Percentiles rank a stretch among this genome's conserved stretches.
Conservation (phyloP, 2,888 invertebrate genomes). For the Caenorhabditis drosophilae region DNA sequence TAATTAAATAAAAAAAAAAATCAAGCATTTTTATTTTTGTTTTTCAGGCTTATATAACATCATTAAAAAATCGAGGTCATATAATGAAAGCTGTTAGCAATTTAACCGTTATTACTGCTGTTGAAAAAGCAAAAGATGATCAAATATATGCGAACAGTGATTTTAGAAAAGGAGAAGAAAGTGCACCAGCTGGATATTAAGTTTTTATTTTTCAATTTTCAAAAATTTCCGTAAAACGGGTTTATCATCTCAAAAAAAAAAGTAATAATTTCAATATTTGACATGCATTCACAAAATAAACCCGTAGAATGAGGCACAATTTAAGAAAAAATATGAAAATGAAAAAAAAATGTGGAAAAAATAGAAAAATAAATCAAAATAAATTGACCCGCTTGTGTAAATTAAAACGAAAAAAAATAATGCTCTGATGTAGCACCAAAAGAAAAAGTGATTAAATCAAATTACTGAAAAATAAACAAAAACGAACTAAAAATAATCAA, state of each 20-base stretch:
- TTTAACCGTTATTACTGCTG: constrained; percentile 60
- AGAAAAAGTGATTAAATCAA: too few species aligned
- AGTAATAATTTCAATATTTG: too few species aligned
- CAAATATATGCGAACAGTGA: constrained; percentile 65
- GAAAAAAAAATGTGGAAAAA: background rate
- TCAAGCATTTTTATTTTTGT: too few species aligned
- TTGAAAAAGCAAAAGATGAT: constrained; percentile 48
- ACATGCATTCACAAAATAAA: too few species aligned
- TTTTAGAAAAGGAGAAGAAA: constrained; percentile 65
- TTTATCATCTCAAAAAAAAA: constrained; percentile 1
- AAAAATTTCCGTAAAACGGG: background rate
- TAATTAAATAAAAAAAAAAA: too few species aligned
- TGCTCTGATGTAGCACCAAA: too few species aligned
- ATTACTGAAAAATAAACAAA: too few species aligned
- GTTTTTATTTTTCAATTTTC: background rate
- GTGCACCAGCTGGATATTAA: constrained; percentile 65
- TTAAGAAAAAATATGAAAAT: background rate
- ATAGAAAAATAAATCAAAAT: constrained; percentile 2
- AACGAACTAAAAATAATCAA: too few species aligned
- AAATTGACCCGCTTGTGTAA: too few species aligned
- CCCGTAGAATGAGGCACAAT: background rate
- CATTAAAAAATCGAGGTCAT: constrained; percentile 49
- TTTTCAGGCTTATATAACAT: constrained; percentile 42
- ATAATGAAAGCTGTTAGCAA: constrained; percentile 44
- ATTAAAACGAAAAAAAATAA: too few species aligned